Evolutionary conservation across 2,888 invertebrate genomes (phyloP), one percentile per base, ranked within the genome.

Genomic region (Acrocera orbiculus): DNA sequence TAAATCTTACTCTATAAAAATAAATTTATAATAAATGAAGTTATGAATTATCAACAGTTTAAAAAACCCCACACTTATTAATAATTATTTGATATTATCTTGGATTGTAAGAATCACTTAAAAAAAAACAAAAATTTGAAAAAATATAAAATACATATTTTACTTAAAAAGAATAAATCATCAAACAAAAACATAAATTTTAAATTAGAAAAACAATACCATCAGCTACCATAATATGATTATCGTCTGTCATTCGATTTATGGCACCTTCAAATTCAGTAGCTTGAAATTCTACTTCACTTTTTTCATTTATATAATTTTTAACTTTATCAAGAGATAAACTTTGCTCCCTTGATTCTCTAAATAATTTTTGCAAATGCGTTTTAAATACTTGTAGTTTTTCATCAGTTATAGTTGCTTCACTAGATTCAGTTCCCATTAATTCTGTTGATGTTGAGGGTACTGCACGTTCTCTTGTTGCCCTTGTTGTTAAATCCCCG

Each of bases 141-240:
- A 7, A 19, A 19, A 19, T 7, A 19, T 7, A 19, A 19, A 19
- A 19, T 7, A 7, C 19, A 19, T 19, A 19, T 19, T 8, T 19
- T 19, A 8, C 5, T 7, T 19, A 19, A 19, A 19, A 19, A 19
- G 2, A 2, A 19, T 7, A 19, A 19, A 8, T 7, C 5, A 19
- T 8, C 19, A 7, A 7, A 7, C 19, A 19, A 2, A n/a, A n/a
- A 5, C 3, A 7, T 2, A 19, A 5, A 5, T 19, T 19, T 66
- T 73, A 86, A 53, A 89, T 83, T 31, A 85, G 66, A 61, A 85
- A 82, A 19, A 89, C 70, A 42, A 81, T 76, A 42, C 73, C 78
- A 51, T 87, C 86, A 0, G 83, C 74, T 46, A 85, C 64, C 92
- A 95, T 92, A 38, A 93, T 72, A 54, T 87, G 85, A 63, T 92